Evolutionary conservation across 2,888 invertebrate genomes (phyloP), one percentile per base, ranked within the genome.

Genomic region (Leptinotarsa juncta): DNA sequence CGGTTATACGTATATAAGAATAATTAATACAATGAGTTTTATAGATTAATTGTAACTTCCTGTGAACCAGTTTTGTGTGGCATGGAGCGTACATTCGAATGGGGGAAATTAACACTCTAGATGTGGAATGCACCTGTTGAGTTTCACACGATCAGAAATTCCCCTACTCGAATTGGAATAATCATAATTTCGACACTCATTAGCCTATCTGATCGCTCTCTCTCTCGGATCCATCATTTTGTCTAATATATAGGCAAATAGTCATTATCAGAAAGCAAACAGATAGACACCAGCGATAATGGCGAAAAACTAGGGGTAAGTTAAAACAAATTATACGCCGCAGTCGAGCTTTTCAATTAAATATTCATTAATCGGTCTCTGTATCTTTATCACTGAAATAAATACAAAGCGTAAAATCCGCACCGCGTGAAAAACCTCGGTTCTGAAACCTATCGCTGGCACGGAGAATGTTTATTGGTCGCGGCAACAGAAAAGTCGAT

Each of bases 401-500:
- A 66, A 70, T 70, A 72, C 32, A 72, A 71, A 75, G 60, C 70
- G 67, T 57, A 57, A 42, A 69, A 69, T 69, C 42, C 55, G 57
- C 57, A 49, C 53, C 57, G 69, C 32, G 57, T 69, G 14, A 42
- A 68, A 67, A 69, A 42, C 55, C 48, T 55, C 57, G 20, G 57
- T 32, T 18, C 53, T 67, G 53, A 51, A 49, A 51, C 55, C 57
- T 53, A 57, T 53, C 15, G n/a, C 66, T 23, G 23, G 48, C 67
- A 55, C 73, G 65, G 62, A 62, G 73, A 76, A 70, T 73, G 71
- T 77, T 77, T 79, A 75, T 79, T 75, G 79, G 77, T 76, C 73
- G 76, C 71, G 65, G 76, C 70, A 42, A 79, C 75, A 77, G 78
- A 80, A 81, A 80, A 82, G 79, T 77, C 81, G 84, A 84, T 84